Percentiles rank a stretch among this genome's conserved stretches.
Evolutionary conservation across 2,888 invertebrate species (phyloP).

Genomic region (Tiliacea citrago): DNA sequence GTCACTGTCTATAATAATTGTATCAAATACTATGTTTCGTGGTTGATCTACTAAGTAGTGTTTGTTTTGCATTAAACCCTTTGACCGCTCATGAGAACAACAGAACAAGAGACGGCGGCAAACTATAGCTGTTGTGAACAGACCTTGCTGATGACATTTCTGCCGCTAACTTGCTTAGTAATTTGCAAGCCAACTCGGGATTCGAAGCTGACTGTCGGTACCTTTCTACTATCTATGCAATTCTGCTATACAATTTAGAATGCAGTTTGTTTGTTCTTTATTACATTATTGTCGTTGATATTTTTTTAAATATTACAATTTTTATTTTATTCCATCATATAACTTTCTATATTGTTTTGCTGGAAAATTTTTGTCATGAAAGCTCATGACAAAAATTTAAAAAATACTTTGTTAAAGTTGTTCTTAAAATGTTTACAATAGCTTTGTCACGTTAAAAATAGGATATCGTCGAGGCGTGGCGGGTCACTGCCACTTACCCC

Average conservation of each 20-base stretch:
- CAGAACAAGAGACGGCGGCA: not conserved
- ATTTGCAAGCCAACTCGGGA: constrained; percentile 27
- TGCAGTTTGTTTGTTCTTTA: not conserved
- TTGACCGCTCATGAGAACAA: constrained; percentile 15
- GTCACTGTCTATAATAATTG: not conserved
- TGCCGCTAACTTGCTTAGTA: constrained; percentile 13
- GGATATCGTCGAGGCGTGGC: constrained; percentile 38
- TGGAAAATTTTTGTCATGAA: constrained; percentile 3
- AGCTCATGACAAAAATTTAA: no score
- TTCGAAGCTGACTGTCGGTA: not conserved
- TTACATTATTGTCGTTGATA: not conserved
- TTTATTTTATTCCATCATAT: constrained; percentile 8
- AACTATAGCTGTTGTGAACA: constrained; percentile 1
- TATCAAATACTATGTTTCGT: not conserved
- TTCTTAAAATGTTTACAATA: constrained; percentile 41
- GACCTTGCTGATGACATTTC: constrained; percentile 27
- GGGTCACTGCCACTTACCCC: constrained; percentile 22
- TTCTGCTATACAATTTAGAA: constrained; percentile 13
- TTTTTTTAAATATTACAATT: not conserved
- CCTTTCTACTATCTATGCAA: not conserved
- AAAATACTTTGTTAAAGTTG: constrained; percentile 38
- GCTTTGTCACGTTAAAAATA: constrained; percentile 46
- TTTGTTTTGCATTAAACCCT: constrained; percentile 12
- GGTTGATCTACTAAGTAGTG: not conserved
- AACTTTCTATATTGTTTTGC: constrained; percentile 19